phyloP scores from a whole-genome alignment of 2,888 invertebrate genomes.

The Drosophila sordidula region DNA sequence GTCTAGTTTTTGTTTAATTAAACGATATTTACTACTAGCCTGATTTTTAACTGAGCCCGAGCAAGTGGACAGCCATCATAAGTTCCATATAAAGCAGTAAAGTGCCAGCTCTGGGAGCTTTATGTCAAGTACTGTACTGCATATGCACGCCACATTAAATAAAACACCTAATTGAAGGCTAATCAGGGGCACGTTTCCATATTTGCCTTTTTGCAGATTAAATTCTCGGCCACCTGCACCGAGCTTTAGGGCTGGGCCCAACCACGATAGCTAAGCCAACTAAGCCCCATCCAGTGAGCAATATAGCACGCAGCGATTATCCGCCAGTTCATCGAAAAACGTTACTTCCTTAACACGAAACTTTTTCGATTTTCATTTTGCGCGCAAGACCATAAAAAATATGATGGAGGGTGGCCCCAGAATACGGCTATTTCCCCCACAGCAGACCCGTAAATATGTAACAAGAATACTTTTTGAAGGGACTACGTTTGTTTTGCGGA shows the following conservation, averaged over 20 bases:
- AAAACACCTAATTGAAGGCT: constrained; percentile 50
- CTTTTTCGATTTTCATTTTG: constrained; percentile 66
- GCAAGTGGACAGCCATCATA: not conserved
- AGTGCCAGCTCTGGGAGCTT: no score
- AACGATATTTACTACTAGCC: no score
- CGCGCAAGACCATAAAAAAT: constrained; percentile 65
- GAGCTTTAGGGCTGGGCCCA: constrained; percentile 9
- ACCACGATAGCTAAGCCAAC: constrained; percentile 26
- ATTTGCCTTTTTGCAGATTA: constrained; percentile 14
- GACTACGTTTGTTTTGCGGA: constrained; percentile 37
- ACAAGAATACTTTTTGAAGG: constrained; percentile 5
- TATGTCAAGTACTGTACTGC: not conserved
- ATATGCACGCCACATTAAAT: constrained; percentile 15
- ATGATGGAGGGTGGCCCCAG: constrained; percentile 47
- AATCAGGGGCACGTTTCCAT: constrained; percentile 35
- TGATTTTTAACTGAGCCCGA: not conserved
- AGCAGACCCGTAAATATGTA: constrained; percentile 7
- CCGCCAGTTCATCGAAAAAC: constrained; percentile 64
- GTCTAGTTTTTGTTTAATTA: no score
- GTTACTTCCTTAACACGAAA: constrained; percentile 65
- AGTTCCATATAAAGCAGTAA: not conserved
- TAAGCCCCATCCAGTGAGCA: constrained; percentile 59
- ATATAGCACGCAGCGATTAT: constrained; percentile 59
- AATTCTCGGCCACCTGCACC: constrained; percentile 1
- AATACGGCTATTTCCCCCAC: constrained; percentile 16